phyloP scores from a whole-genome alignment of 2,797 vertebrate species.

The Tragelaphus oryx region DNA sequence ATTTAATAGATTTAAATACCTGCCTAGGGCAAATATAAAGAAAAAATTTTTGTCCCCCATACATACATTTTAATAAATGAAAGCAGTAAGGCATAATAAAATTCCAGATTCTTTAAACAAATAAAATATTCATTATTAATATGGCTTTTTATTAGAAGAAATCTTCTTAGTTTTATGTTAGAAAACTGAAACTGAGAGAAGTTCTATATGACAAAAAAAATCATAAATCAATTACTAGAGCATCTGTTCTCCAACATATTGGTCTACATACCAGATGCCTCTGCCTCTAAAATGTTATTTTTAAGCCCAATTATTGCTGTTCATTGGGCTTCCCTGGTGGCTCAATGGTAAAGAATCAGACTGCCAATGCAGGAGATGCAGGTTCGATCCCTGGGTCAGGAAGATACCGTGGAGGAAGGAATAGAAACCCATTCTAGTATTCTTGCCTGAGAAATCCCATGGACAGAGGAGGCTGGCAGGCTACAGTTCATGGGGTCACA shows the following conservation, averaged over 20 bases:
- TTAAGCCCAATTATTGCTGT: not conserved
- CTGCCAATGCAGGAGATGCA: not conserved
- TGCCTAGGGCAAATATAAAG: not conserved
- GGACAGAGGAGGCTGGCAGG: not conserved
- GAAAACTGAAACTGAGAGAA: not conserved
- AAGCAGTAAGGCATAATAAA: not conserved
- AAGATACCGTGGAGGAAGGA: not conserved
- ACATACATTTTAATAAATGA: not conserved
- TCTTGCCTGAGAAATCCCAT: not conserved
- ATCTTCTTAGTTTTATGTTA: not conserved
- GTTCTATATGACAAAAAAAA: not conserved
- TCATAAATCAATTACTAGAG: not conserved
- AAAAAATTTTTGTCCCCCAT: fast-evolving
- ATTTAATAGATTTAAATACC: too few species aligned
- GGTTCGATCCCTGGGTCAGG: not conserved
- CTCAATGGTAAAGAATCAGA: not conserved
- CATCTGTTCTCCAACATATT: not conserved
- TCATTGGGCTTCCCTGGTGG: not conserved
- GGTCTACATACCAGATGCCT: not conserved
- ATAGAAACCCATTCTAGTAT: not conserved
- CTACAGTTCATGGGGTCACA: not conserved
- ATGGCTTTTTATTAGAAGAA: not conserved
- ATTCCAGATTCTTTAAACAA: not conserved
- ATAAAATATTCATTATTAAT: not conserved
- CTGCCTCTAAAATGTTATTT: not conserved